Evolutionary conservation across 2,888 invertebrate genomes (phyloP).

Genomic region (Julus scanicus): DNA sequence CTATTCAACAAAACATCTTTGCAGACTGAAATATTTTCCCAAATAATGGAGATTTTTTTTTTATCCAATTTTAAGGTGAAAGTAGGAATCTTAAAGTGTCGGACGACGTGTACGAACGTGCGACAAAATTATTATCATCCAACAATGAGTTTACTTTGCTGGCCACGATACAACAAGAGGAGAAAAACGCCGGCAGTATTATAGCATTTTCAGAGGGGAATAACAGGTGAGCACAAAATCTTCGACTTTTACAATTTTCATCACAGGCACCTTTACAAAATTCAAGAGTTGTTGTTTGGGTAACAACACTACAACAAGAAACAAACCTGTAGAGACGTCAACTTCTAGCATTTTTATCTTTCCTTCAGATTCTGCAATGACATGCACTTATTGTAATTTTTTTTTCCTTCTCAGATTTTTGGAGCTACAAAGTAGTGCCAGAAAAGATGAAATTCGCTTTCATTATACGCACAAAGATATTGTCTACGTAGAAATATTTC

Average conservation of each 20-base stretch:
- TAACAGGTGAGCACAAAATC: constrained; percentile 59
- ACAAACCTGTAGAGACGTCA: too few relatives aligned
- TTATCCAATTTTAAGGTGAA: constrained; percentile 71
- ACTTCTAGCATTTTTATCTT: too few relatives aligned
- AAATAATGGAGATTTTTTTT: too few relatives aligned
- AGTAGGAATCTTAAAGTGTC: constrained; percentile 79
- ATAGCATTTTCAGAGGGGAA: constrained; percentile 73
- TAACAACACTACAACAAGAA: too few relatives aligned
- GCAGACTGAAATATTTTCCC: too few relatives aligned
- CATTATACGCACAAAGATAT: constrained; percentile 72
- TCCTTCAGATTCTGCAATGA: too few relatives aligned
- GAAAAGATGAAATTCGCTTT: constrained; percentile 85
- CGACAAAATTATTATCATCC: constrained; percentile 59
- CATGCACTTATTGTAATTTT: not conserved
- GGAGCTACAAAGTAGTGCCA: constrained; percentile 91
- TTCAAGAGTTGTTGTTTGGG: too few relatives aligned
- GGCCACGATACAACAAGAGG: constrained; percentile 81
- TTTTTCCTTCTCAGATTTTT: constrained; percentile 75
- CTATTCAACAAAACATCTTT: too few relatives aligned
- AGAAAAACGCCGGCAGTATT: constrained; percentile 83
- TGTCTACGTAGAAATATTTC: constrained; percentile 86
- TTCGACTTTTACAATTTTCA: too few relatives aligned
- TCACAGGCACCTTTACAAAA: too few relatives aligned
- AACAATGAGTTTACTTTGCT: constrained; percentile 79
- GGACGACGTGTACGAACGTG: constrained; percentile 68